Base-by-base conservation (phyloP, 2,888 invertebrate species). In the Schizaphis graminum region DNA sequence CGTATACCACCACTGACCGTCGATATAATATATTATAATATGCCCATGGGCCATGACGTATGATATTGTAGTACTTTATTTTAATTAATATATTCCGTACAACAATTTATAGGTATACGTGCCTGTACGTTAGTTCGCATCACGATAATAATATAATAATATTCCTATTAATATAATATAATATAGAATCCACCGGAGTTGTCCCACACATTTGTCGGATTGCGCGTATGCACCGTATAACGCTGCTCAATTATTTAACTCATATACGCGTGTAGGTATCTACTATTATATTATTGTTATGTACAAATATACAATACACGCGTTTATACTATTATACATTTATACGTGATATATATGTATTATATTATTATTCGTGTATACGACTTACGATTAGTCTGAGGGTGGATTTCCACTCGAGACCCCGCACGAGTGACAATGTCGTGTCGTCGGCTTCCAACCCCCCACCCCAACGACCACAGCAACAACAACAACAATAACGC, bases 331-430 rank as follows among this genome's bases (percentile, higher is more conserved):
- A 53, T 53, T 53, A 53, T n/a, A n/a, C n/a, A n/a, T 49, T 49
- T 49, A 44, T 47, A 53, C 49, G 49, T 26, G 26, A 10, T 57
- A 57, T n/a, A n/a, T 16, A 21, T 8, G 35, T 77, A 77, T 77
- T 77, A 35, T 77, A 35, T 77, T 77, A 35, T 77, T 21, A 77
- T 24, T 35, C 35, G 35, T 35, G 35, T 24, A 35, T 24, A 35
- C 35, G 35, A 35, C 77, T 77, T 35, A 77, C 77, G 77, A 35
- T 77, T 24, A 41, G 77, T 77, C 13, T 35, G 53, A 35, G 56
- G 89, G 89, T n/a, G 56, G 89, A 35, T 89, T 56, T 56, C 56
- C 26, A 41, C 41, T 56, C 89, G 56, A 56, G 89, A 57, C 89
- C 13, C 41, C 28, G 44, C 44, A 77, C 56, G 89, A 56, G 41